Conservation (phyloP, 2,888 invertebrate genomes). For the Drosophila sordidapex region DNA sequence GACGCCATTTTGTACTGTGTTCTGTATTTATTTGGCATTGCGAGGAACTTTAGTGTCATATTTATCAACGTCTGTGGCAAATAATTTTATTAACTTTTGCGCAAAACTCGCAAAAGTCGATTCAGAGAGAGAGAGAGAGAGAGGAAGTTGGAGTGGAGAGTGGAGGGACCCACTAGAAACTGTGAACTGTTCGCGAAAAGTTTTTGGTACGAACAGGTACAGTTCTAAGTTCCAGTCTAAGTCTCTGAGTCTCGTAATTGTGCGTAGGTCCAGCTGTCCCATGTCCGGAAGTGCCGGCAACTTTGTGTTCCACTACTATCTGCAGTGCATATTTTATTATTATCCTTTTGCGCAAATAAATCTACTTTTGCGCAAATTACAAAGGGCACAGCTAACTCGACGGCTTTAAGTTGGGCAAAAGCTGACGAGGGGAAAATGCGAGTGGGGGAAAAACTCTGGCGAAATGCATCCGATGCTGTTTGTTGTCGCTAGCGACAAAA, state of each 20-base stretch:
- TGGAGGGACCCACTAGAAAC: slow-evolving; percentile 21
- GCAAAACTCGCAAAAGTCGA: slow-evolving; percentile 44
- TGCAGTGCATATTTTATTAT: slow-evolving; percentile 80
- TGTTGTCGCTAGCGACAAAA: slow-evolving; percentile 71
- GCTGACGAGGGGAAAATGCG: not conserved
- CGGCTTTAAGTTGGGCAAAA: slow-evolving; percentile 56
- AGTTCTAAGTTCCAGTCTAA: slow-evolving; percentile 20
- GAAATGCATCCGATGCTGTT: slow-evolving; percentile 50
- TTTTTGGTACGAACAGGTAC: slow-evolving; percentile 63
- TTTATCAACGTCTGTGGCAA: slow-evolving; percentile 82
- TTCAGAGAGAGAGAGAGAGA: slow-evolving; percentile 5
- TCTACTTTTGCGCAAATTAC: slow-evolving; percentile 78
- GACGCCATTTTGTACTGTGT: slow-evolving; percentile 44
- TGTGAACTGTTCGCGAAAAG: slow-evolving; percentile 62
- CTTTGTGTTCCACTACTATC: slow-evolving; percentile 62
- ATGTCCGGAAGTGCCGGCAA: slow-evolving; percentile 42
- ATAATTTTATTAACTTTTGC: slow-evolving; percentile 82
- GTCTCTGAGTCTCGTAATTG: slow-evolving; percentile 29
- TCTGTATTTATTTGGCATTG: slow-evolving; percentile 65
- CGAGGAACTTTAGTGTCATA: slow-evolving; percentile 66
- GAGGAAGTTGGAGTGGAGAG: not conserved
- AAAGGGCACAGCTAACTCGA: slow-evolving; percentile 68
- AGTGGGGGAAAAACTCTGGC: slow-evolving; percentile 35
- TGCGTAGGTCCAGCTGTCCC: slow-evolving; percentile 44
- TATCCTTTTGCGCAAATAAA: slow-evolving; percentile 75